Conservation (phyloP, 2,113 vertebrate species). For the Plectropomus leopardus region DNA sequence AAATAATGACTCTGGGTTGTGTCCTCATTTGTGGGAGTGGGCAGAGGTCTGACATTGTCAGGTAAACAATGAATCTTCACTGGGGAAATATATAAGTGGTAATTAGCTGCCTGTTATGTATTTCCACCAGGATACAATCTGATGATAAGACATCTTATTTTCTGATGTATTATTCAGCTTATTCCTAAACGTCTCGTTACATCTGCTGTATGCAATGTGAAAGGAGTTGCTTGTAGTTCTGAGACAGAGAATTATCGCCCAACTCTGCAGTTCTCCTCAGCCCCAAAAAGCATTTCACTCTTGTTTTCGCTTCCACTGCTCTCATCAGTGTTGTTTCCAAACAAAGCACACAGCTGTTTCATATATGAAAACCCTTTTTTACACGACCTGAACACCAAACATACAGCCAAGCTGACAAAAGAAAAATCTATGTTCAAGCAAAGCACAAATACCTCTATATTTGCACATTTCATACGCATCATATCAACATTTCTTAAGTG, state of each 20-base stretch:
- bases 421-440: too few species aligned
- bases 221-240: background rate
- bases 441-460: too few species aligned
- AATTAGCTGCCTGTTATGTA: conserved; percentile 32
- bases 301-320: too few species aligned
- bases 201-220: background rate
- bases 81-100: conserved; percentile 4
- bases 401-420: too few species aligned
- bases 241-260: background rate
- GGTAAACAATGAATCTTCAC: conserved; percentile 44
- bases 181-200: background rate
- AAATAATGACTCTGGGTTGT: conserved; percentile 41
- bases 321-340: conserved; percentile 7
- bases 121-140: conserved; percentile 12
- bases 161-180: conserved; percentile 1
- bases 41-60: conserved; percentile 34
- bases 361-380: background rate
- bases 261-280: background rate
- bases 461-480: too few species aligned
- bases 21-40: conserved; percentile 44
- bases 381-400: conserved; percentile 7
- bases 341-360: conserved; percentile 18
- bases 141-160: background rate
- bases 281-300: too few species aligned
- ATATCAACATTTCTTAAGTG: too few species aligned